Conservation (phyloP, 2,113 vertebrate species). For the Chlorodrepanis virens region DNA sequence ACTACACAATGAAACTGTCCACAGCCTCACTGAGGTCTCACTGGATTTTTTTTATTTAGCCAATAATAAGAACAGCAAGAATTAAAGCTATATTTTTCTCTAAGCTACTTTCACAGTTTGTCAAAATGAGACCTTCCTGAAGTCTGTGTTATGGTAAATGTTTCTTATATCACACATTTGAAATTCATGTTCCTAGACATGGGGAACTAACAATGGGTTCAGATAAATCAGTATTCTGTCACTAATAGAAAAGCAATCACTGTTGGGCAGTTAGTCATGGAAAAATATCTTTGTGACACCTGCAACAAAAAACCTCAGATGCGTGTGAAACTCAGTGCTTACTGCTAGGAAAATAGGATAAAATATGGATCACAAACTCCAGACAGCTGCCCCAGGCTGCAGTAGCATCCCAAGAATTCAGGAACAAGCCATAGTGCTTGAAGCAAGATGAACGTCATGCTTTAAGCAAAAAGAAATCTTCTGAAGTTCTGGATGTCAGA, state of each 20-base stretch:
- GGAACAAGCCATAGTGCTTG: neutral
- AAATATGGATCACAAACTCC: neutral
- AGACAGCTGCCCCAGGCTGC: neutral
- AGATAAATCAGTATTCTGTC: neutral
- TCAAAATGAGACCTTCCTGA: neutral
- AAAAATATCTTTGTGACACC: neutral
- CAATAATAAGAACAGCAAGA: neutral
- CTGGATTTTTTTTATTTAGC: neutral
- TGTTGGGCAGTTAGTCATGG: neutral
- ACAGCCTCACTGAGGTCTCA: accelerated
- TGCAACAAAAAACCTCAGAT: neutral
- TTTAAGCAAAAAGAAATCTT: neutral
- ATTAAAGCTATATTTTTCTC: neutral
- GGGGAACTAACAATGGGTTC: neutral
- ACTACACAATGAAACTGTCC: neutral
- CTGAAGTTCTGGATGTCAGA: neutral
- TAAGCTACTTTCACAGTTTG: neutral
- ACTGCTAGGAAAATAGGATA: neutral
- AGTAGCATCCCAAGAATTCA: neutral
- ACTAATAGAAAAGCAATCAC: neutral
- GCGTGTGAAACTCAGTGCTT: neutral
- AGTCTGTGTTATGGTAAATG: neutral
- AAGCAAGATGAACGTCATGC: neutral
- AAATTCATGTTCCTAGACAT: neutral
- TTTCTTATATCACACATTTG: neutral